Percentiles rank a stretch among this genome's conserved stretches.
These are phyloP conservation scores for Drosophila phalerata DNA, from an alignment of 2,888 invertebrate species.

Conservation along the genomic window DNA sequence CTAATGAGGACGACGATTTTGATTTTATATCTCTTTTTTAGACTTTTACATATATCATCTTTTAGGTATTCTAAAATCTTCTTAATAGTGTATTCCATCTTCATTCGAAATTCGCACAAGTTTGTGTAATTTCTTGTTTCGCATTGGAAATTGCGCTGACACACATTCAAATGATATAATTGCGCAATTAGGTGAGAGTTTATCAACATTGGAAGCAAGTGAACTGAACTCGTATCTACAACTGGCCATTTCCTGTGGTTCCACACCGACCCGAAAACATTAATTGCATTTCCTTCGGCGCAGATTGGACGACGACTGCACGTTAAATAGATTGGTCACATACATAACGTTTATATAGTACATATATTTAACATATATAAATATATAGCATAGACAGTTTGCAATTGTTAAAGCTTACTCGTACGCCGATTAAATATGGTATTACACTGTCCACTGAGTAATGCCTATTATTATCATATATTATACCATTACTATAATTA, in stretches of 20 bases:
- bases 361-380: too few species aligned
- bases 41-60: too few species aligned
- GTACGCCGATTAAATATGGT: background rate
- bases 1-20: conserved; percentile 4
- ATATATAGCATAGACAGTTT: background rate
- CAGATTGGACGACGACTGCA: conserved; percentile 25
- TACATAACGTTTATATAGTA: background rate
- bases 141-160: conserved; percentile 19
- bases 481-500: background rate
- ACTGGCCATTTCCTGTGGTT: conserved; percentile 33
- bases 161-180: conserved; percentile 60
- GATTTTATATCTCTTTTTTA: too few species aligned
- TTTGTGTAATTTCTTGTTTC: conserved; percentile 11
- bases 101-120: background rate
- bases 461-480: background rate
- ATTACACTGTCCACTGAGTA: background rate
- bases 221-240: conserved; percentile 28
- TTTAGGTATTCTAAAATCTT: background rate
- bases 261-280: conserved; percentile 28
- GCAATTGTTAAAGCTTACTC: background rate
- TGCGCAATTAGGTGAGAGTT: conserved; percentile 59
- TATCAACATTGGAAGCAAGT: conserved; percentile 32
- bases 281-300: conserved; percentile 49
- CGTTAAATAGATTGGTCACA: conserved; percentile 5
- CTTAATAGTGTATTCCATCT: conserved; percentile 1